phyloP scores from a whole-genome alignment of 2,797 vertebrate species.

The Limnodromus scolopaceus region DNA sequence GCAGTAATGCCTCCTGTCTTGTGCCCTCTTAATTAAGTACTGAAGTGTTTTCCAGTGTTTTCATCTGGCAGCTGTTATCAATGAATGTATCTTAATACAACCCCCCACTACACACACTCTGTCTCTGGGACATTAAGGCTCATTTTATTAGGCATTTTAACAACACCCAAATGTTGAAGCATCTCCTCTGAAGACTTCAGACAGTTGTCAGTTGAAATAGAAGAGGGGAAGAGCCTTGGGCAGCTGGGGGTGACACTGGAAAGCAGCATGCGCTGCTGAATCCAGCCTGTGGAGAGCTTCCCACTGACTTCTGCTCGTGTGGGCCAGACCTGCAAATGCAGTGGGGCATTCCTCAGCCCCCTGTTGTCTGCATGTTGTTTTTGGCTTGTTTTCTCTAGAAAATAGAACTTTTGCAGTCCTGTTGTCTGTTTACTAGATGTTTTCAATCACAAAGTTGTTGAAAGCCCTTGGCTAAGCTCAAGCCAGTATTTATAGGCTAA shows the following conservation, averaged over 20 bases:
- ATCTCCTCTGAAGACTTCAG: neutral
- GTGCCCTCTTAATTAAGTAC: neutral
- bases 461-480: neutral
- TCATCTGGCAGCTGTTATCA: neutral
- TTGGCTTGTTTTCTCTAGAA: neutral
- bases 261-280: accelerated
- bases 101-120: accelerated
- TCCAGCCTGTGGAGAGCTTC: neutral
- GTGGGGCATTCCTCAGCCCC: neutral
- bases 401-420: neutral
- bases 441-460: neutral
- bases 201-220: neutral
- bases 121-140: neutral
- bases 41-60: neutral
- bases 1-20: neutral
- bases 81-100: neutral
- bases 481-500: neutral
- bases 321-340: neutral
- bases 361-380: accelerated
- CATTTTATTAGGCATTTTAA: neutral
- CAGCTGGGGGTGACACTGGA: neutral
- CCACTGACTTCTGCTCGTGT: accelerated
- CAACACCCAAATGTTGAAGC: neutral
- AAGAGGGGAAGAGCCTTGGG: neutral
- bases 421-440: neutral